Evolutionary conservation across 2,113 vertebrate species (phyloP).

Genomic region (Epinephelus fuscoguttatus): DNA sequence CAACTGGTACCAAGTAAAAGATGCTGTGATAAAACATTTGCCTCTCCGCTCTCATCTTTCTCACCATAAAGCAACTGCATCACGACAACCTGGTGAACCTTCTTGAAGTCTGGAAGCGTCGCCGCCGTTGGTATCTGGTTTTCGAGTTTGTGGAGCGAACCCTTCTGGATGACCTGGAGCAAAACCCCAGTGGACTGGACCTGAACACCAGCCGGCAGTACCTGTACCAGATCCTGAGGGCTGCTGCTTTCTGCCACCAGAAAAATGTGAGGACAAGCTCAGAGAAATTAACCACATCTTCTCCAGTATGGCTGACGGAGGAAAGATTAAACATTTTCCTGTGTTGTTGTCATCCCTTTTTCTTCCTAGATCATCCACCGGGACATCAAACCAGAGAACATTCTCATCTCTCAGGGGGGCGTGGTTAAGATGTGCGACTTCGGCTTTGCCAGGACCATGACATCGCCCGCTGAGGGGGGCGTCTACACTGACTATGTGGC

Average conservation of each 20-base stretch:
- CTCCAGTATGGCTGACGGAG: background rate
- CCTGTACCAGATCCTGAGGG: slow-evolving; percentile 91
- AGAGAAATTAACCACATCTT: too few relatives aligned
- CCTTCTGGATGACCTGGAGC: slow-evolving; percentile 90
- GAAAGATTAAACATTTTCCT: background rate
- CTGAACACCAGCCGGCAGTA: slow-evolving; percentile 83
- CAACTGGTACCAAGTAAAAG: background rate
- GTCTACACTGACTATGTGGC: slow-evolving; percentile 93
- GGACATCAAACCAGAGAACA: slow-evolving; percentile 95
- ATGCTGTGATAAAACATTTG: too few relatives aligned
- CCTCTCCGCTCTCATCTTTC: background rate
- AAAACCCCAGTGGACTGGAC: slow-evolving; percentile 86
- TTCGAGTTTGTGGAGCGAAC: slow-evolving; percentile 95
- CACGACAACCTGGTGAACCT: slow-evolving; percentile 94
- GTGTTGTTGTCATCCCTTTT: background rate
- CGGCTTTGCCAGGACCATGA: slow-evolving; percentile 90
- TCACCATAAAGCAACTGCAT: slow-evolving; percentile 86
- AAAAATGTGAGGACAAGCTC: slow-evolving; percentile 86
- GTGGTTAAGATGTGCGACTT: slow-evolving; percentile 95
- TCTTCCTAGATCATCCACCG: slow-evolving; percentile 91
- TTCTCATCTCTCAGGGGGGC: slow-evolving; percentile 90
- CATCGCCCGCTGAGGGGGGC: slow-evolving; percentile 85
- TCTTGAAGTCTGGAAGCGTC: slow-evolving; percentile 91
- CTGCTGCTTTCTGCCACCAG: slow-evolving; percentile 91
- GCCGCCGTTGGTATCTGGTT: slow-evolving; percentile 91